Evolutionary conservation across 2,113 vertebrate genomes (phyloP).

Genomic region (Hydropotes inermis): DNA sequence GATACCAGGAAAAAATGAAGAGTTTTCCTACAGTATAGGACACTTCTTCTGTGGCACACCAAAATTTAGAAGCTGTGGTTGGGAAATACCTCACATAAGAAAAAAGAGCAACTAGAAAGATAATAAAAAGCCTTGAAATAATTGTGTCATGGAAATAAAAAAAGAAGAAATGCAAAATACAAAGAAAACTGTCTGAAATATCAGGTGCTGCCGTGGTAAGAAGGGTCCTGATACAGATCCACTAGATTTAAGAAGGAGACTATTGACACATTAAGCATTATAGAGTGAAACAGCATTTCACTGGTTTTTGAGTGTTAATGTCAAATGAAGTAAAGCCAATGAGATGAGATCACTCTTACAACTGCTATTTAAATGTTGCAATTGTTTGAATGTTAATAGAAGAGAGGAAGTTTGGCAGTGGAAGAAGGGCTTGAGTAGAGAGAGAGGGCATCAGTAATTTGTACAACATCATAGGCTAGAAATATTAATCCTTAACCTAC

Average conservation of each 20-base stretch:
- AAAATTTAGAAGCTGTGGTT: neutral
- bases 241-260: neutral
- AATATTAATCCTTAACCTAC: neutral
- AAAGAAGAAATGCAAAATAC: neutral
- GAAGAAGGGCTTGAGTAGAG: neutral
- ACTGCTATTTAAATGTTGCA: neutral
- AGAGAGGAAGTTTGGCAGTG: neutral
- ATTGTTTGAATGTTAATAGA: neutral
- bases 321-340: neutral
- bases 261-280: neutral
- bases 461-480: neutral
- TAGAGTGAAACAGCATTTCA: neutral
- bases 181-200: neutral
- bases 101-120: neutral
- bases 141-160: neutral
- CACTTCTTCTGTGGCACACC: neutral
- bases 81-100: neutral
- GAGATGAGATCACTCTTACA: neutral
- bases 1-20: neutral
- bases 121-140: neutral
- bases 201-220: neutral
- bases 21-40: neutral
- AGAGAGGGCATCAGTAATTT: neutral
- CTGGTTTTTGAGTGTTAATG: neutral
- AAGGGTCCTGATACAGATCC: neutral